phyloP scores from a whole-genome alignment of 2,888 invertebrate genomes.

The Drosophila anomelani region DNA sequence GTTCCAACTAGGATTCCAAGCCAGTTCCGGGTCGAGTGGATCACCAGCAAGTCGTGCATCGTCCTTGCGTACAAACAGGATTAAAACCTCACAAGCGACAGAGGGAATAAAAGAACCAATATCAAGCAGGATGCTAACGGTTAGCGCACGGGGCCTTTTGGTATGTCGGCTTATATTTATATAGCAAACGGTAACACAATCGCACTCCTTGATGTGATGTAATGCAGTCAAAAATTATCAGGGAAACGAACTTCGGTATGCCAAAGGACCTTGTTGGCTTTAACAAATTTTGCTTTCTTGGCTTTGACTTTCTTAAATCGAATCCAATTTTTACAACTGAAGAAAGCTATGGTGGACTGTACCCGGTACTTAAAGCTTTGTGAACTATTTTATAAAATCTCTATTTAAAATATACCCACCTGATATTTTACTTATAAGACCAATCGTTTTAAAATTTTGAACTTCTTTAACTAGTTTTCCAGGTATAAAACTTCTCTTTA shows the following conservation, averaged over 20 bases:
- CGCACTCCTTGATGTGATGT: constrained; percentile 2
- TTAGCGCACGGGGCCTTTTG: constrained; percentile 72
- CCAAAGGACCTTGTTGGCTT: neutral
- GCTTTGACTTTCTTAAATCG: neutral
- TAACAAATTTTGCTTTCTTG: neutral
- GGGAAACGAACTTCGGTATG: neutral
- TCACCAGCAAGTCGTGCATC: constrained; percentile 40
- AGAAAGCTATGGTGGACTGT: neutral
- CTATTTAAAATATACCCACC: too few relatives aligned
- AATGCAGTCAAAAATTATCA: neutral
- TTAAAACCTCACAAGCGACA: constrained; percentile 22
- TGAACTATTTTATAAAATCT: too few relatives aligned
- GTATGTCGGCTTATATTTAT: constrained; percentile 62
- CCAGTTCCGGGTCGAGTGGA: constrained; percentile 39
- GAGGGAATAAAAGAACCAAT: constrained; percentile 21
- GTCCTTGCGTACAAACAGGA: constrained; percentile 51
- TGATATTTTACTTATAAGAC: too few relatives aligned
- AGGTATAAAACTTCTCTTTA: too few relatives aligned
- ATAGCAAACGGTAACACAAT: neutral
- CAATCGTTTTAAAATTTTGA: too few relatives aligned
- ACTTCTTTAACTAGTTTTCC: too few relatives aligned
- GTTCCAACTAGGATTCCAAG: constrained; percentile 19
- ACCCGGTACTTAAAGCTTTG: too few relatives aligned
- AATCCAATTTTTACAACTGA: neutral
- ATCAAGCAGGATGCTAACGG: constrained; percentile 59